phyloP scores from a whole-genome alignment of 2,113 vertebrate species.

The Lampris megalopsis region DNA sequence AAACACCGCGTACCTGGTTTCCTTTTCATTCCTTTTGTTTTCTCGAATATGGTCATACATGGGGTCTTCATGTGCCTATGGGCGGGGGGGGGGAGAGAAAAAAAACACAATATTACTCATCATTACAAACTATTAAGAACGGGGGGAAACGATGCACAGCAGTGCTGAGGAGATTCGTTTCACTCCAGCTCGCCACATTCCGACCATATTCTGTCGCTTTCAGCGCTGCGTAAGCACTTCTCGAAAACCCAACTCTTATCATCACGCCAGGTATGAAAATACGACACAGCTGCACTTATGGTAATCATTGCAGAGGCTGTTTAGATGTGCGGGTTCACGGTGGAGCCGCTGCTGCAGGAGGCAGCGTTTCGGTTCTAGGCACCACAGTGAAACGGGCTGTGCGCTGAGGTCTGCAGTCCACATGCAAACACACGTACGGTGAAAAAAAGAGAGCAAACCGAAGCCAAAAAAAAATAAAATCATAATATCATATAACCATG shows the following conservation, averaged over 20 bases:
- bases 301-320: conserved; percentile 64
- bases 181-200: conserved; percentile 9
- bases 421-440: conserved; percentile 5
- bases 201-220: not conserved
- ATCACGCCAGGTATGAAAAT: conserved; percentile 51
- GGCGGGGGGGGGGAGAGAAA: not conserved
- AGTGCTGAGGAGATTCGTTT: not conserved
- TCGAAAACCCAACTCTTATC: conserved; percentile 5
- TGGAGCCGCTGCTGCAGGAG: conserved; percentile 23
- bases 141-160: not conserved
- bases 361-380: conserved; percentile 22
- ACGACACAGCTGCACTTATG: conserved; percentile 67
- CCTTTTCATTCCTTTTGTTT: conserved; percentile 92
- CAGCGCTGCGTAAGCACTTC: conserved; percentile 40
- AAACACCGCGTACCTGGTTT: conserved; percentile 84
- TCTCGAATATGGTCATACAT: conserved; percentile 95
- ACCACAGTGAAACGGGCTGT: not conserved
- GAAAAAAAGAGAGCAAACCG: too few species aligned
- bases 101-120: not conserved
- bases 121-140: not conserved
- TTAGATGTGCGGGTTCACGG: not conserved
- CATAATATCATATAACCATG: too few species aligned
- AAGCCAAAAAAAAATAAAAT: too few species aligned
- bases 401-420: conserved; percentile 37
- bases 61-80: conserved; percentile 95